These are phyloP conservation scores for Epinephelus lanceolatus DNA, from an alignment of 2,113 vertebrate genomes.

Conservation along the genomic window DNA sequence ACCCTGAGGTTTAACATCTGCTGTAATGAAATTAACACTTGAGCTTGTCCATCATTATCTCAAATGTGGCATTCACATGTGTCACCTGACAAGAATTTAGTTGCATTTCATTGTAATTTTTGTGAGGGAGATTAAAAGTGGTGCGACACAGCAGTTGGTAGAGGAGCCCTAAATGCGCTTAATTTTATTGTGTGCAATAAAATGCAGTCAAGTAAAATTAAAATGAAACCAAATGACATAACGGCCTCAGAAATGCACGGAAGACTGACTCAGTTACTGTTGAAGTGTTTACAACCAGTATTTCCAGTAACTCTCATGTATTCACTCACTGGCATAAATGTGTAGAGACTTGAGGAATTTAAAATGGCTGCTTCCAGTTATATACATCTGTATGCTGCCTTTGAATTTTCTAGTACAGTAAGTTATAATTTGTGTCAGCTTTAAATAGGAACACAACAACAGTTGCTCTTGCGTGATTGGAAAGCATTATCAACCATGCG, in stretches of 20 bases:
- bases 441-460: not conserved
- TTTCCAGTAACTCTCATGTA: constrained; percentile 38
- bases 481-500: not conserved
- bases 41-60: not conserved
- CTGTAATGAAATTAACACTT: constrained; percentile 46
- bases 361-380: constrained; percentile 5
- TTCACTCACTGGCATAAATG: constrained; percentile 25
- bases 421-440: not conserved
- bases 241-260: constrained; percentile 42
- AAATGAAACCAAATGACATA: constrained; percentile 60
- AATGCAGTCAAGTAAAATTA: constrained; percentile 45
- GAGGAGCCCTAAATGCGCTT: constrained; percentile 22
- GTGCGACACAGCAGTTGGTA: constrained; percentile 8
- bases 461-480: not conserved
- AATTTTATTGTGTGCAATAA: constrained; percentile 64
- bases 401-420: not conserved
- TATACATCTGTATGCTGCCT: constrained; percentile 10
- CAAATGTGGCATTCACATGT: not conserved
- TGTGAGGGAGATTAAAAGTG: constrained; percentile 43
- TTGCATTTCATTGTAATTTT: constrained; percentile 56
- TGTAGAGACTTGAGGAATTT: constrained; percentile 5
- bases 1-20: not conserved
- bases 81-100: constrained; percentile 51
- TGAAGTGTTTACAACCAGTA: constrained; percentile 34
- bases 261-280: constrained; percentile 36